Evolutionary conservation across 1,140 invertebrate species (phyloP), one percentile per base, ranked within the genome.

Genomic region (Drusus annulatus): DNA sequence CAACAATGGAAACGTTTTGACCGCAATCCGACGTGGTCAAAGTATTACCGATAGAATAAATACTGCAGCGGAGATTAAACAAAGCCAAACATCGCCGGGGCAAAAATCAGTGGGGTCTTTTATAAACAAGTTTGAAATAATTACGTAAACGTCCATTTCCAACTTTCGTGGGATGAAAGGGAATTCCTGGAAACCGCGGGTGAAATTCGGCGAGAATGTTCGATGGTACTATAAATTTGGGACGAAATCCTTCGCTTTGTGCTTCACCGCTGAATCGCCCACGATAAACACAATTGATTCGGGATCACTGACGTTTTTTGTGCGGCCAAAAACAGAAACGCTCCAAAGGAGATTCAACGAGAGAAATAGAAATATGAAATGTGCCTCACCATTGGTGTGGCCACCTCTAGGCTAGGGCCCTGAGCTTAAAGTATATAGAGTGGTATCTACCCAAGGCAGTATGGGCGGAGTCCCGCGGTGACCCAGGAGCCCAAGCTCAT

Each of bases 91-190:
- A 23, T 36, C 31, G 31, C 21, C n/a, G 23, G 21, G 62, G 65
- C 28, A 69, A 73, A 73, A 51, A 73, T 21, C 51, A 54, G 21
- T 54, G 28, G 54, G 69, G 51, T 73, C 50, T 71, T 71, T 71
- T 54, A 73, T 73, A 73, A 73, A 73, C 69, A 73, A 73, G 0
- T 54, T 68, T 69, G 54, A 73, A 73, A 73, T 73, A 73, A 73
- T 73, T 73, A 73, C 50, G 25, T 52, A 45, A 68, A 73, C 69
- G 69, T 73, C 63, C 63, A 45, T 73, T 73, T 73, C 16, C 50
- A 51, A 73, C 13, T n/a, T 19, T 50, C 50, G 21, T 10, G 45
- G 69, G 69, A 51, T 31, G 45, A 54, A 73, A 54, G 16, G 23
- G 69, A 73, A 54, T 73, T 73, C 50, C 69, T 54, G 51, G 52